Conservation (phyloP, 2,113 vertebrate species). For the Myiopsitta monachus region DNA sequence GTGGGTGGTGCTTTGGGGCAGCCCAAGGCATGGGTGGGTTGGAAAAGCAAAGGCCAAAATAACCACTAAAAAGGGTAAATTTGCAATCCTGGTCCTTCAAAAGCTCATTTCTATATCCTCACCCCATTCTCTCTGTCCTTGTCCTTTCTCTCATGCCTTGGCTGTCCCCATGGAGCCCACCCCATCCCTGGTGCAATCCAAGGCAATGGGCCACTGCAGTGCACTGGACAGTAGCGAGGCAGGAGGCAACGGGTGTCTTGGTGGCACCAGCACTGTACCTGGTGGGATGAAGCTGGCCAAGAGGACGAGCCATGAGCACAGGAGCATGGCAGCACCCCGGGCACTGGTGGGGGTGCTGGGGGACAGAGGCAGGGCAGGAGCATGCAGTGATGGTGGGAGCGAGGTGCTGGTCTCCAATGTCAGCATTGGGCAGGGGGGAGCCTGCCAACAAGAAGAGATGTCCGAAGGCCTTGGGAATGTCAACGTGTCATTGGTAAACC, state of each 20-base stretch:
- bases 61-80: background rate
- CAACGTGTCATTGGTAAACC: background rate
- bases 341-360: background rate
- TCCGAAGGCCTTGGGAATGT: background rate
- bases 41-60: background rate
- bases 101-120: background rate
- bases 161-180: background rate
- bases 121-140: fast-evolving
- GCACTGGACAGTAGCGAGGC: fast-evolving
- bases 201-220: background rate
- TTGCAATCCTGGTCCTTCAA: fast-evolving
- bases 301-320: background rate
- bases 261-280: background rate
- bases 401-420: background rate
- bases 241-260: background rate
- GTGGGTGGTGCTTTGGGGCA: too few relatives aligned
- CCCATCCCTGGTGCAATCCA: background rate
- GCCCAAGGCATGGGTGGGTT: fast-evolving
- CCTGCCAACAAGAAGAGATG: background rate
- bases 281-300: background rate
- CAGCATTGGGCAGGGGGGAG: fast-evolving
- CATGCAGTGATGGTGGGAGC: fast-evolving
- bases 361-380: background rate
- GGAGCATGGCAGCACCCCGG: background rate
- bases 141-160: background rate